These are phyloP conservation scores for Rhabdophis nuchalis DNA, from an alignment of 2,797 vertebrate genomes.

Conservation along the genomic window DNA sequence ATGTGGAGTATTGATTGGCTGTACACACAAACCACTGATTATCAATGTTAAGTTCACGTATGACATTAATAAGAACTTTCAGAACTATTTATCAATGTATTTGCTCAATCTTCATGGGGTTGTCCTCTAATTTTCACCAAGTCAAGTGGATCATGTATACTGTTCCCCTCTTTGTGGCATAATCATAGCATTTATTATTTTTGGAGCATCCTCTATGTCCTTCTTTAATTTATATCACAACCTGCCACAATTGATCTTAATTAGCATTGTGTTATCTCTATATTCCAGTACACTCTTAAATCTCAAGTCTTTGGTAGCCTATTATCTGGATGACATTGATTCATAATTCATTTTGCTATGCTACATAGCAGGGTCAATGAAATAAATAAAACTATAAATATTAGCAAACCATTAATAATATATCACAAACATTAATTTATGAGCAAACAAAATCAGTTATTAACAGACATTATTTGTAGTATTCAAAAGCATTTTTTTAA, in stretches of 20 bases:
- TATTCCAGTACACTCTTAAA: background rate
- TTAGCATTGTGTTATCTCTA: background rate
- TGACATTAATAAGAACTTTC: background rate
- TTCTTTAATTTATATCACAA: background rate
- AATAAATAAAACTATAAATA: background rate
- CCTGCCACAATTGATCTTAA: background rate
- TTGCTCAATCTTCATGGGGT: background rate
- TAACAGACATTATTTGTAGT: background rate
- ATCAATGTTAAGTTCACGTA: background rate
- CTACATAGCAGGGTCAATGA: background rate
- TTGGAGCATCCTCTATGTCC: background rate
- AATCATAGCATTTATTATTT: background rate
- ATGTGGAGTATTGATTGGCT: background rate
- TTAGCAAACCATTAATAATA: background rate
- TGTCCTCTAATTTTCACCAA: background rate
- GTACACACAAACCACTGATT: background rate
- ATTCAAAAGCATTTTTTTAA: background rate
- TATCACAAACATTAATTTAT: background rate
- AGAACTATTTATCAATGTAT: background rate
- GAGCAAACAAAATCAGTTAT: background rate
- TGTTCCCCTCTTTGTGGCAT: background rate
- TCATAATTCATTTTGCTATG: background rate
- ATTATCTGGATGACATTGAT: background rate
- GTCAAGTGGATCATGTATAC: background rate
- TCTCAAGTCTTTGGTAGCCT: background rate